Evolutionary conservation across 2,888 invertebrate genomes (phyloP), one percentile per base, ranked within the genome.

Genomic region (Temnothorax ravouxi): DNA sequence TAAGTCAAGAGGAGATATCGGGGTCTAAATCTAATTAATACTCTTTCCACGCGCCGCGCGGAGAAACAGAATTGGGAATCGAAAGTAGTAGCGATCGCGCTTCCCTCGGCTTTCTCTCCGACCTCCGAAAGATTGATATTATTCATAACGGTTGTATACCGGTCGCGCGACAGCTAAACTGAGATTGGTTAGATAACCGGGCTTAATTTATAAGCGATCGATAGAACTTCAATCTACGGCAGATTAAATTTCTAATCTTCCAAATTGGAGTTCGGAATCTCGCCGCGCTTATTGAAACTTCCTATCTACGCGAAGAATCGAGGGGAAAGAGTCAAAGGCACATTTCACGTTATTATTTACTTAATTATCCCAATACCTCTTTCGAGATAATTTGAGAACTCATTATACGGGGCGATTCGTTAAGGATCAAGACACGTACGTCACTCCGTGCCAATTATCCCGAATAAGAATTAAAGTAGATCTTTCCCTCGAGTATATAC

Each of bases 181-280:
- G 47, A 77, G 56, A 80, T 77, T 69, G 61, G 50, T 41, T 56
- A 52, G 50, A 54, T 41, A 41, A 52, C 38, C 18, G 25, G 38
- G 61, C 38, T 81, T 81, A 81, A 81, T 77, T 81, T 81, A 74
- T 54, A 81, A 71, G 72, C 71, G 72, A 71, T 80, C 72, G 59
- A 80, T 80, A 59, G 72, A 80, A 72, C 59, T 72, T 69, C 79
- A 80, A 80, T 80, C 54, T 67, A 69, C 47, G 47, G 34, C 38
- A 80, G 79, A 80, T 80, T 72, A 80, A 72, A 71, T 59, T 59
- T 80, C 79, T 59, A 59, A 72, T 80, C 74, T 80, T 72, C 44
- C 47, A 50, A 71, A 80, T 72, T 47, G 44, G 34, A 72, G 21
- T 9, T 47, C 54, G 71, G 21, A 34, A 79, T 79, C 59, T 44